These are phyloP conservation scores for Cacatua alba DNA, from an alignment of 2,113 vertebrate species.

Conservation along the genomic window DNA sequence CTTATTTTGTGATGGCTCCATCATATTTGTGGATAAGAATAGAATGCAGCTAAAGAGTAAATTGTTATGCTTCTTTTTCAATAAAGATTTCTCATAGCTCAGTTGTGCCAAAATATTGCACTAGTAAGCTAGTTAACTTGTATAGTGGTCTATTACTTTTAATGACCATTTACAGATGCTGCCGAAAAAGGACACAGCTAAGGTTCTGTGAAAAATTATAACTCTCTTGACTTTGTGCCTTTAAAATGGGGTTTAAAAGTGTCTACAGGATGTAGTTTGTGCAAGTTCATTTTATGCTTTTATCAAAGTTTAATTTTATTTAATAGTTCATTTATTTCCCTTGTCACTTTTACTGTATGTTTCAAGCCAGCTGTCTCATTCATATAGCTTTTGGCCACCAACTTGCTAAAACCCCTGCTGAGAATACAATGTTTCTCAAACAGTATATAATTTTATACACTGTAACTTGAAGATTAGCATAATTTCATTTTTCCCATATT, in stretches of 20 bases:
- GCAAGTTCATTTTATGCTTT: not conserved
- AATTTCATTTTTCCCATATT: not conserved
- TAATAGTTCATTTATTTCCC: constrained; percentile 27
- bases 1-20: not conserved
- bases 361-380: constrained; percentile 17
- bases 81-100: not conserved
- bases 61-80: not conserved
- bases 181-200: not conserved
- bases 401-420: not conserved
- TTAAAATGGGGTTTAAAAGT: not conserved
- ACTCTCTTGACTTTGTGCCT: not conserved
- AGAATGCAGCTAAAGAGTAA: not conserved
- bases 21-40: not conserved
- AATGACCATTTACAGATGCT: not conserved
- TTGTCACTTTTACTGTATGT: not conserved
- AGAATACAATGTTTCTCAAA: not conserved
- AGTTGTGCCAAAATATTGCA: not conserved
- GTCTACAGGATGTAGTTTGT: not conserved
- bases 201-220: not conserved
- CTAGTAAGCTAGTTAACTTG: not conserved
- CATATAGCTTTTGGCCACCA: constrained; percentile 31
- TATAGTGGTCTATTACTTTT: not conserved
- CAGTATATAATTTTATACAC: not conserved
- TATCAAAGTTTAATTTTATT: not conserved
- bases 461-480: constrained; percentile 22